Evolutionary conservation across 2,797 vertebrate genomes (phyloP).

Genomic region (Manis pentadactyla): DNA sequence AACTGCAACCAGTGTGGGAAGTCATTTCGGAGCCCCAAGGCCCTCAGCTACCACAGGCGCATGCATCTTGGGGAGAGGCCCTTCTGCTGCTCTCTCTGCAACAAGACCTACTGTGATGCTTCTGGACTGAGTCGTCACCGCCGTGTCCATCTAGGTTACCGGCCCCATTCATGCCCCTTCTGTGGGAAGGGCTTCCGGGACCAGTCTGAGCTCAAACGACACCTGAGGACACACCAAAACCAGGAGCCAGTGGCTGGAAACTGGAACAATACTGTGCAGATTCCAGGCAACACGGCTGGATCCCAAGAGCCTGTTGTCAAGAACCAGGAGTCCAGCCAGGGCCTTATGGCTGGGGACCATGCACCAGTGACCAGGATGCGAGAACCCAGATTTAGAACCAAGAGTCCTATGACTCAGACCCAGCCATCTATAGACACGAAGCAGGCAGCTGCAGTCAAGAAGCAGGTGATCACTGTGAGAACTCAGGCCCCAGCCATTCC

Average conservation of each 20-base stretch:
- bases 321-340: neutral
- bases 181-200: slow-evolving; percentile 77
- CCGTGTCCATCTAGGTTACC: slow-evolving; percentile 63
- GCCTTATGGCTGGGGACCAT: neutral
- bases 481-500: too few relatives aligned
- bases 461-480: neutral
- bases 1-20: slow-evolving; percentile 3
- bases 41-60: neutral
- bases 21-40: slow-evolving; percentile 48
- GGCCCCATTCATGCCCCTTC: slow-evolving; percentile 48
- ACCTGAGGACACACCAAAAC: slow-evolving; percentile 67
- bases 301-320: neutral
- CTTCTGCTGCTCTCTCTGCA: slow-evolving; percentile 58
- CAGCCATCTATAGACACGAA: neutral
- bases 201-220: slow-evolving; percentile 72
- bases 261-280: neutral
- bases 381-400: neutral
- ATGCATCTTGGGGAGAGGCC: slow-evolving; percentile 35
- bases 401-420: neutral
- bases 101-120: slow-evolving; percentile 73
- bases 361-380: neutral
- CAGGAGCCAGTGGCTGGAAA: neutral
- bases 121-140: slow-evolving; percentile 74
- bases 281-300: neutral
- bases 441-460: neutral